Conservation (phyloP, 2,888 invertebrate species). For the Drosophila quinaria region DNA sequence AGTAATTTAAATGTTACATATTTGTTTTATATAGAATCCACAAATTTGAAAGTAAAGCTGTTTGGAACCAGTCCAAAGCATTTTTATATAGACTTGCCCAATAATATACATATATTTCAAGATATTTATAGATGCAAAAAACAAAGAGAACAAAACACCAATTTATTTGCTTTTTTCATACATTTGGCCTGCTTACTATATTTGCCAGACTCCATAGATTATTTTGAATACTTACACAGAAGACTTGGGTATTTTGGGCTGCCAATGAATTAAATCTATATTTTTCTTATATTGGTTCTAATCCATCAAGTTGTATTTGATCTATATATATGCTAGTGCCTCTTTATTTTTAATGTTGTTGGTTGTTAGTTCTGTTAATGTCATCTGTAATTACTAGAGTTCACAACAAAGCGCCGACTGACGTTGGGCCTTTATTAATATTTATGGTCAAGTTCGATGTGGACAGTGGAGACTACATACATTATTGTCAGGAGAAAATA, state of each 20-base stretch:
- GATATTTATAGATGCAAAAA: slow-evolving; percentile 43
- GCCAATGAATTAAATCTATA: no score
- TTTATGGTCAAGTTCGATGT: slow-evolving; percentile 61
- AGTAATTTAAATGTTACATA: slow-evolving; percentile 7
- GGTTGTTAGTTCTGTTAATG: slow-evolving; percentile 23
- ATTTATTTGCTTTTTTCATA: slow-evolving; percentile 39
- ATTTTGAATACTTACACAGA: background rate
- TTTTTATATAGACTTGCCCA: slow-evolving; percentile 13
- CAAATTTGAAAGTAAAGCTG: slow-evolving; percentile 62
- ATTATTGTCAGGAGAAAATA: background rate
- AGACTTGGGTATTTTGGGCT: background rate
- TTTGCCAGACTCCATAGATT: slow-evolving; percentile 42
- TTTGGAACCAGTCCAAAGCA: slow-evolving; percentile 77
- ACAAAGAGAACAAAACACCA: slow-evolving; percentile 34
- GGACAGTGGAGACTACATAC: background rate
- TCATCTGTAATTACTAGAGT: slow-evolving; percentile 44
- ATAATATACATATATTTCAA: slow-evolving; percentile 4
- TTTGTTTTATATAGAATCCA: slow-evolving; percentile 4
- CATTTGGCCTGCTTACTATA: slow-evolving; percentile 25
- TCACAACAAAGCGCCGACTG: slow-evolving; percentile 28
- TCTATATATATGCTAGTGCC: background rate
- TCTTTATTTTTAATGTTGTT: slow-evolving; percentile 8
- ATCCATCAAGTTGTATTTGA: background rate
- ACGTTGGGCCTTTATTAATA: slow-evolving; percentile 51
- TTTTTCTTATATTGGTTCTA: background rate